Base-by-base conservation (phyloP, 2,797 vertebrate species). In the Enteromius paludinosus region DNA sequence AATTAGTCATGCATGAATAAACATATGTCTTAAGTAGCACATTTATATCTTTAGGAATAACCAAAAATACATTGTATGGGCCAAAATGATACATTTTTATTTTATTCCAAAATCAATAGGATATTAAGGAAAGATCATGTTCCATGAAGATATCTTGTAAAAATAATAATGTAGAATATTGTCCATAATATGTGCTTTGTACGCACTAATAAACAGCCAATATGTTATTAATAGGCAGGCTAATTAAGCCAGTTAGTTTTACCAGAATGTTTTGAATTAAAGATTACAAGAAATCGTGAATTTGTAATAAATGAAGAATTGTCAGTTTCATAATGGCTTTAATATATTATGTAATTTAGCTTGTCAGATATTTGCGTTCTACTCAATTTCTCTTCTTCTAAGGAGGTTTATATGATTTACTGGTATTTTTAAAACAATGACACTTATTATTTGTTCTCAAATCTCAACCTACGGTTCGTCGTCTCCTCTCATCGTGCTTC, bases 381-480 rank as follows among this genome's bases (percentile, higher is more conserved):
- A 7, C 45, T 72, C n/a, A 61, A 28, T 43, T 11, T 61, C 2
- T 43, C 5, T 20, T 76, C 9, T 30, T 30, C 30, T 74, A 28
- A 61, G 15, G 35, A 61, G 28, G 38, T 43, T 25, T 17, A 75
- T 14, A 75, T 68, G 10, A 20, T 54, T 68, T 68, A 43, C n/a
- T 61, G 73, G 54, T 23, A 15, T 33, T 68, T 23, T 68, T 15
- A 28, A 8, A 49, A 74, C 33, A 41, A 28, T 10, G 54, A 35
- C 25, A 43, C 8, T 79, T 47, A 66, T 62, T 45, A 54, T 45
- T 59, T 43, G 15, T 45, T 70, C 49, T 30, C 28, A 35, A 33
- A 78, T 64, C 71, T 52, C 43, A 66, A 71, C 70, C 79, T 20
- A 15, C 43, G 41, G 41, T 78, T 73, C 64, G 56, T 43, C 38